Percentiles rank a stretch among this genome's conserved stretches.
Evolutionary conservation across 2,888 invertebrate genomes (phyloP).

Genomic region (Drosophila testacea): DNA sequence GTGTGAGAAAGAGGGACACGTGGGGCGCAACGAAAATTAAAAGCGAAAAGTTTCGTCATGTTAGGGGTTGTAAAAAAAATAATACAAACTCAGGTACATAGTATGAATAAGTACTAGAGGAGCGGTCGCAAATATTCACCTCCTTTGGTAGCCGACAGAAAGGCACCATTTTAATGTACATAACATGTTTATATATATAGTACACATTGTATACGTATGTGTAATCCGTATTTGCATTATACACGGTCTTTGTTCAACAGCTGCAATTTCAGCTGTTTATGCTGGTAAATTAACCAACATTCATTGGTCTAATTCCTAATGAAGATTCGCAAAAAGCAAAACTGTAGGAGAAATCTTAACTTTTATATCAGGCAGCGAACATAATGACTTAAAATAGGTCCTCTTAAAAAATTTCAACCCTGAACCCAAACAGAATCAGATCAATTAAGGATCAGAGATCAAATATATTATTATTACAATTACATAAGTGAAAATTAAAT

Average conservation of each 20-base stretch:
- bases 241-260: conserved; percentile 23
- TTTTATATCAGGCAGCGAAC: too few relatives aligned
- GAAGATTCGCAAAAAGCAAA: background rate
- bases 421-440: too few relatives aligned
- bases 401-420: too few relatives aligned
- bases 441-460: too few relatives aligned
- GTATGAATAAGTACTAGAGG: conserved; percentile 14
- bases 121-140: conserved; percentile 16
- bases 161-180: conserved; percentile 15
- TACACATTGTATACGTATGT: background rate
- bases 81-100: conserved; percentile 18
- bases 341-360: too few relatives aligned
- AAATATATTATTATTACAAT: too few relatives aligned
- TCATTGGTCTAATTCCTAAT: background rate
- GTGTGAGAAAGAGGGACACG: background rate
- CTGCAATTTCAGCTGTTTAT: conserved; percentile 42
- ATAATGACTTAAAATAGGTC: too few relatives aligned
- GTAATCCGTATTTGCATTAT: conserved; percentile 17
- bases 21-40: conserved; percentile 31
- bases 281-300: conserved; percentile 2
- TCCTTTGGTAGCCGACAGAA: conserved; percentile 11
- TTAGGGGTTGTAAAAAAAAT: conserved; percentile 65
- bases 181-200: background rate
- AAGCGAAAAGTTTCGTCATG: conserved; percentile 56
- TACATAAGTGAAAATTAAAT: too few relatives aligned